These are phyloP conservation scores for Calliopsis andreniformis DNA, from an alignment of 1,140 invertebrate species.

Conservation along the genomic window DNA sequence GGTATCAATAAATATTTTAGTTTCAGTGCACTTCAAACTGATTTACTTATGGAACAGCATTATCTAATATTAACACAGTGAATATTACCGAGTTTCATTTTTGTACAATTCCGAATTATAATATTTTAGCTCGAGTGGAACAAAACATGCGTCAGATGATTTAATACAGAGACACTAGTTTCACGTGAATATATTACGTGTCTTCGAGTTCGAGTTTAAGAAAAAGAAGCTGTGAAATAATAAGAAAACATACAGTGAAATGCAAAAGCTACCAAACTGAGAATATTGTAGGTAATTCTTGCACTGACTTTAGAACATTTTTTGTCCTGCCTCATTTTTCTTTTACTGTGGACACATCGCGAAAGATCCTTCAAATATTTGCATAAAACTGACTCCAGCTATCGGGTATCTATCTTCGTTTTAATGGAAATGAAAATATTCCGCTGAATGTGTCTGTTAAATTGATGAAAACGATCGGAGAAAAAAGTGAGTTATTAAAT, in stretches of 20 bases:
- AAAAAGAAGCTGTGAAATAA: neutral
- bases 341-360: neutral
- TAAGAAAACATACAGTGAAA: neutral
- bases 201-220: neutral
- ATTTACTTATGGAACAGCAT: too few relatives aligned
- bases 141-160: neutral
- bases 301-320: neutral
- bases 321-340: neutral
- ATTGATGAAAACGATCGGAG: too few relatives aligned
- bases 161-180: neutral
- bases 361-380: neutral
- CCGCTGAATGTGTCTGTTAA: neutral
- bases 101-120: neutral
- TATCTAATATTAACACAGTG: too few relatives aligned
- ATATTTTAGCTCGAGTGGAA: neutral
- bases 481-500: too few relatives aligned
- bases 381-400: neutral
- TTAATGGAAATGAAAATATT: neutral
- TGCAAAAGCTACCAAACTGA: neutral
- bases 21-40: too few relatives aligned
- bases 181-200: neutral
- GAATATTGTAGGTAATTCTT: neutral
- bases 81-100: too few relatives aligned
- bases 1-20: neutral
- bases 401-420: neutral